These are phyloP conservation scores for Athene cunicularia DNA, from an alignment of 2,113 vertebrate genomes.

Conservation along the genomic window DNA sequence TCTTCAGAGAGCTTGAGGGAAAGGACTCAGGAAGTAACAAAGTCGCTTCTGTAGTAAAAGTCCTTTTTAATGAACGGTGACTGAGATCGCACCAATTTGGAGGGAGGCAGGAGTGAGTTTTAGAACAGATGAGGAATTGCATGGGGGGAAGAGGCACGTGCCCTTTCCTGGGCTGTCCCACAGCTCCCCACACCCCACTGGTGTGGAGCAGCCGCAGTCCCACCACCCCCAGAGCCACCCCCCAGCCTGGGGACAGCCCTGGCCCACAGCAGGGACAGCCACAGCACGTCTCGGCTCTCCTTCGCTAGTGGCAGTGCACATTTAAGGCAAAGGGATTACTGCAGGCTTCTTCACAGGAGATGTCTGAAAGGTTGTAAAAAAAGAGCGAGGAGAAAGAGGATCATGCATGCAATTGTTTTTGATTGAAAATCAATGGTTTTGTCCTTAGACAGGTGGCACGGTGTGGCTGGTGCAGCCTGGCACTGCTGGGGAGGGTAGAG, in stretches of 20 bases:
- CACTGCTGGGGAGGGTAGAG: background rate
- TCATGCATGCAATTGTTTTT: fast-evolving
- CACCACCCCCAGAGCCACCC: background rate
- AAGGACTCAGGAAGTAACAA: background rate
- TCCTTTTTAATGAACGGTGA: background rate
- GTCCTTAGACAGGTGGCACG: background rate
- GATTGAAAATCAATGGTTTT: background rate
- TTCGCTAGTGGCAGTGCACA: too few relatives aligned
- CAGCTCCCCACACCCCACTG: fast-evolving
- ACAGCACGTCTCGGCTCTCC: fast-evolving
- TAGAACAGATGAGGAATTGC: background rate
- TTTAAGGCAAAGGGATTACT: background rate
- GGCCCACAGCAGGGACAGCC: background rate
- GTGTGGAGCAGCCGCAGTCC: background rate
- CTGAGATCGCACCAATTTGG: fast-evolving
- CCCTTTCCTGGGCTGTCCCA: background rate
- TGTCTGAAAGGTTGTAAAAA: background rate
- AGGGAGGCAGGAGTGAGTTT: background rate
- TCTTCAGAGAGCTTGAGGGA: background rate
- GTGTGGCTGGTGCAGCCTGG: background rate
- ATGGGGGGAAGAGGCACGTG: background rate
- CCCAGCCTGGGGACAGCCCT: background rate
- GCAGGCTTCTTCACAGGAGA: background rate
- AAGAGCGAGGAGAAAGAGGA: background rate
- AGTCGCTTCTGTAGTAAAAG: background rate